Percentiles rank a stretch among this genome's conserved stretches.
Conservation (phyloP, 1,140 invertebrate genomes). For the Zaprionus taronus region DNA sequence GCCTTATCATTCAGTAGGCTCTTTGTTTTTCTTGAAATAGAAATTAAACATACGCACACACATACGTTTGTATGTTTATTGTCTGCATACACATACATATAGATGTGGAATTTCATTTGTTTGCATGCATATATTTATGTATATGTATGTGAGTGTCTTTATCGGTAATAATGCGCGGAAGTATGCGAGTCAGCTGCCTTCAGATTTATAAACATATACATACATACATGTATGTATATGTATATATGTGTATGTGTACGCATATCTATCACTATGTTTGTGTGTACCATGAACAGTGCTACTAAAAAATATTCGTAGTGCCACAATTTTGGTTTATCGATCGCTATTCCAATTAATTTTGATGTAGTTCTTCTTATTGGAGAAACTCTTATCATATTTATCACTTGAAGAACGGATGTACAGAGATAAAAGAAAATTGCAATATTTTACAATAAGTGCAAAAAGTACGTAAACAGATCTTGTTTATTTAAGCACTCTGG, state of each 20-base stretch:
- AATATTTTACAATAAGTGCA: constrained; percentile 11
- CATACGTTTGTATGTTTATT: constrained; percentile 8
- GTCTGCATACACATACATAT: background rate
- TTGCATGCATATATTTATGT: constrained; percentile 27
- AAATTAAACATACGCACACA: constrained; percentile 17
- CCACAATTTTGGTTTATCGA: background rate
- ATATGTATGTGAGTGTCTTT: constrained; percentile 9
- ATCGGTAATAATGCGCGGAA: constrained; percentile 40
- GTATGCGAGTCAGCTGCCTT: constrained; percentile 35
- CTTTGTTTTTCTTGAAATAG: constrained; percentile 45
- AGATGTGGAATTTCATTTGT: constrained; percentile 22
- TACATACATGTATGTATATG: constrained; percentile 1
- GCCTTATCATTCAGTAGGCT: constrained; percentile 41
- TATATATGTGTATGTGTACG: background rate
- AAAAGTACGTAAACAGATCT: background rate
- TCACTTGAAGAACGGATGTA: background rate
- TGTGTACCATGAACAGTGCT: background rate
- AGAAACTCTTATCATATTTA: background rate
- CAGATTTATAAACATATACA: constrained; percentile 5
- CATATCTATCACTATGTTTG: constrained; percentile 23
- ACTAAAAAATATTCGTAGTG: background rate
- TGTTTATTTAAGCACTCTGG: constrained; percentile 2
- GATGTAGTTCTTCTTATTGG: background rate
- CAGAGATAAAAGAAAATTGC: background rate
- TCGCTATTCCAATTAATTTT: background rate